These are phyloP conservation scores for Dendrolimus pini DNA, from an alignment of 2,888 invertebrate genomes.

Conservation along the genomic window DNA sequence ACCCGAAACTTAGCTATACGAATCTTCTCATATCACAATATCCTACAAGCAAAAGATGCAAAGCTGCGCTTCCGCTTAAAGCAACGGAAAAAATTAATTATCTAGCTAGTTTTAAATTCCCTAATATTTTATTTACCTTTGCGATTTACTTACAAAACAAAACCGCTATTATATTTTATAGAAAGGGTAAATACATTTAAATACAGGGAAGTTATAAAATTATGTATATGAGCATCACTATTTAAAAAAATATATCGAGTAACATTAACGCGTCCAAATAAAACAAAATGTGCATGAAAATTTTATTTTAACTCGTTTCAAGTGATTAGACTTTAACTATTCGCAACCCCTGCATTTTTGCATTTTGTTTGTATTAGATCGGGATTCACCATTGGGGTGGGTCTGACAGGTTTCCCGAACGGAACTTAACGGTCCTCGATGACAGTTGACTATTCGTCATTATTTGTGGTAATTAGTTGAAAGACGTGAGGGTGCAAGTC, in stretches of 20 bases:
- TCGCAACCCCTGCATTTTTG: conserved; percentile 69
- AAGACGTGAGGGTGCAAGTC: conserved; percentile 65
- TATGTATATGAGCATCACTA: too few relatives aligned
- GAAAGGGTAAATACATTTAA: too few relatives aligned
- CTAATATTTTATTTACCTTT: neutral
- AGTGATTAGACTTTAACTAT: conserved; percentile 58
- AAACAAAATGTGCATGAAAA: conserved; percentile 22
- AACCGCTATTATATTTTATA: too few relatives aligned
- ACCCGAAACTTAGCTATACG: conserved; percentile 36
- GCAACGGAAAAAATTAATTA: conserved; percentile 27
- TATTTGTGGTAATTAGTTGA: conserved; percentile 50
- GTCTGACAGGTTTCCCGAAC: conserved; percentile 64
- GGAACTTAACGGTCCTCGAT: conserved; percentile 66
- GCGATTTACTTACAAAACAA: too few relatives aligned
- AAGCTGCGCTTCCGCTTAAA: conserved; percentile 39
- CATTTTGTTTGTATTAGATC: conserved; percentile 33
- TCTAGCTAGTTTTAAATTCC: neutral
- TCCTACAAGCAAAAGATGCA: conserved; percentile 27
- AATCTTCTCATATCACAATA: conserved; percentile 35
- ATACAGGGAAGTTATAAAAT: too few relatives aligned
- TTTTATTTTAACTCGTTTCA: conserved; percentile 52
- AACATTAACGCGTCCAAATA: conserved; percentile 10
- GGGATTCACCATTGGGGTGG: conserved; percentile 44
- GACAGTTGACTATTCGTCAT: conserved; percentile 54
- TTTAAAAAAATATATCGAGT: neutral